Evolutionary conservation across 2,888 invertebrate species (phyloP), one percentile per base, ranked within the genome.

Genomic region (Stenodera caucasica): DNA sequence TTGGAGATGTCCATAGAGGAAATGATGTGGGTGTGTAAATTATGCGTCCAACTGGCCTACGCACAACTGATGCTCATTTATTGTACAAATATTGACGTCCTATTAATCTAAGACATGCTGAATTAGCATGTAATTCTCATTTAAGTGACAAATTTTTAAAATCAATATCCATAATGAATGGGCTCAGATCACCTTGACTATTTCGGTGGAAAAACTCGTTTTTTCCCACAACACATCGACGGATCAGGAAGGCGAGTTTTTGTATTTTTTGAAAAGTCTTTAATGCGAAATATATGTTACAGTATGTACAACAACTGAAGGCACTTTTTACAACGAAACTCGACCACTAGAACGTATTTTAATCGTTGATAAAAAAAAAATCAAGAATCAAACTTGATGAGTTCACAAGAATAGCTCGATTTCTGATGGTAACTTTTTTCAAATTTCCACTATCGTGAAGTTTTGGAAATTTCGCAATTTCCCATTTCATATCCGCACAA

Each of bases 21-120:
- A 26, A 26, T 26, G 5, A 2, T 26, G 58, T 62, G 53, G 62
- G 62, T 53, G 58, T 52, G 58, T 50, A 55, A 62, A 58, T 58
- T 62, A 52, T 35, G 53, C 51, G 56, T 49, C 56, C 58, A 62
- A 58, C 53, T 58, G 53, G 23, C 62, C 62, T 50, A 62, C 62
- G 58, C 62, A 37, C 15, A 21, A 53, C 15, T 29, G 14, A 53
- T 33, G 33, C 11, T 53, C 53, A 30, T 53, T 33, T 18, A 18
- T 32, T 18, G 14, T 53, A 29, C 30, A 53, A 53, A 53, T 32
- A 33, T 35, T 52, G n/a, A 52, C 32, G 18, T 2, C 2, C 7
- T 9, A 30, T 33, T 29, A 3, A 52, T 33, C 26, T 32, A 11
- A 12, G 8, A 30, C 8, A 8, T 11, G 52, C 8, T 33, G 21